Conservation (phyloP, 2,113 vertebrate genomes). For the Limanda limanda region DNA sequence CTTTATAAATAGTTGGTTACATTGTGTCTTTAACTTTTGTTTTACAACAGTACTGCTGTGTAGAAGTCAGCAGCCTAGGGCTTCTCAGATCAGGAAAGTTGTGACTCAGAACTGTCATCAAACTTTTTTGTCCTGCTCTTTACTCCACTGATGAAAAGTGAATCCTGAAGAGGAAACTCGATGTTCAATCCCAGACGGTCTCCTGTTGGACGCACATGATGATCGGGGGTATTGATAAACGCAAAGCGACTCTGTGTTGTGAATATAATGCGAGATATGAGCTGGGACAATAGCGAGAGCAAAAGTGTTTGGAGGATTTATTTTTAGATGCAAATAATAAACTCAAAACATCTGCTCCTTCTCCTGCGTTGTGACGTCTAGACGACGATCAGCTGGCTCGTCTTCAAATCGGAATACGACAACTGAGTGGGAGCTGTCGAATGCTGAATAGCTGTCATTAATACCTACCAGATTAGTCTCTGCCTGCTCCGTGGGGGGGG, state of each 20-base stretch:
- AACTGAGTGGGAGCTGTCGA: constrained; percentile 16
- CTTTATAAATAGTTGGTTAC: too few relatives aligned
- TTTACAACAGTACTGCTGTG: not conserved
- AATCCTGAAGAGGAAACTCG: not conserved
- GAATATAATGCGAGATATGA: constrained; percentile 20
- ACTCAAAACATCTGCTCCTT: not conserved
- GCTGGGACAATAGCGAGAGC: not conserved
- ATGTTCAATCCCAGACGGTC: constrained; percentile 32
- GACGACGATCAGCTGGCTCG: not conserved
- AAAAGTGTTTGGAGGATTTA: not conserved
- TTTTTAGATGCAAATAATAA: constrained; percentile 13
- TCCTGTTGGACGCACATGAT: constrained; percentile 32
- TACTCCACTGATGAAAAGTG: constrained; percentile 20
- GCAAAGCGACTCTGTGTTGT: constrained; percentile 23
- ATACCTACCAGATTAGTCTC: constrained; percentile 18
- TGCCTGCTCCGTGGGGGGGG: constrained; percentile 12
- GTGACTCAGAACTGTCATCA: constrained; percentile 10
- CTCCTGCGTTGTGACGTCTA: not conserved
- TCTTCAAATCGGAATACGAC: constrained; percentile 9
- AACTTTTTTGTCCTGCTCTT: constrained; percentile 18
- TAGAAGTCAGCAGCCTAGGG: constrained; percentile 22
- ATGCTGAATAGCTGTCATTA: constrained; percentile 52
- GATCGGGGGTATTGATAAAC: constrained; percentile 23
- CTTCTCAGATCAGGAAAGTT: not conserved
- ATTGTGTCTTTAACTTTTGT: too few relatives aligned